Conservation (phyloP, 2,797 vertebrate genomes). For the Aulostomus chinensis region DNA sequence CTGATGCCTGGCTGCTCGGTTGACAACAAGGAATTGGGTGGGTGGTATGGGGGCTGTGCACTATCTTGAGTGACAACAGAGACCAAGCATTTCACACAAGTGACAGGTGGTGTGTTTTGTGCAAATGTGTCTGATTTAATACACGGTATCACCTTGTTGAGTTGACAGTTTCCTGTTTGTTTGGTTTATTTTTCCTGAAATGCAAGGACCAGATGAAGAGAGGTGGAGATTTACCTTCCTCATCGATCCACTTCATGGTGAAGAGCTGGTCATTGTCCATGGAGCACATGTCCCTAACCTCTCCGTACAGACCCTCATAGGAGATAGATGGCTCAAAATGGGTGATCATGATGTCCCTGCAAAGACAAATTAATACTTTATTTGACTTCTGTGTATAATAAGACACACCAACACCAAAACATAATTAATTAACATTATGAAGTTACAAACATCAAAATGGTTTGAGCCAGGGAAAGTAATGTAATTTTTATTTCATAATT, state of each 20-base stretch:
- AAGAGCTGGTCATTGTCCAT: conserved; percentile 98
- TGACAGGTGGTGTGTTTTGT: not conserved
- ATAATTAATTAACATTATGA: too few relatives aligned
- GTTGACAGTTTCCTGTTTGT: not conserved
- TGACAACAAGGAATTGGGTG: conserved; percentile 31
- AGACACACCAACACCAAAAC: too few relatives aligned
- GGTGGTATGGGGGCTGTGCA: not conserved
- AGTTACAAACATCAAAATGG: too few relatives aligned
- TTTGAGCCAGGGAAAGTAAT: too few relatives aligned
- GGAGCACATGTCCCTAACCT: conserved; percentile 97
- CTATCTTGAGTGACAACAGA: conserved; percentile 7
- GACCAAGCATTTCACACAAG: conserved; percentile 2
- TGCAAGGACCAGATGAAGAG: not conserved
- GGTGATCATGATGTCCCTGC: conserved; percentile 99
- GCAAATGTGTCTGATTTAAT: not conserved
- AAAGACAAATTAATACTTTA: conserved; percentile 11
- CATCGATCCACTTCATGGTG: conserved; percentile 99
- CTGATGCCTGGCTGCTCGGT: conserved; percentile 43
- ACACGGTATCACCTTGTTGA: not conserved
- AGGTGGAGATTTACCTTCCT: conserved; percentile 86
- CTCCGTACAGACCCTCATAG: conserved; percentile 90
- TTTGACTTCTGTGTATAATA: not conserved
- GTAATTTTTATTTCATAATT: too few relatives aligned
- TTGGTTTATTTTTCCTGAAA: not conserved
- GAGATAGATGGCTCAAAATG: conserved; percentile 98